Base-by-base conservation (phyloP, 2,113 vertebrate species). In the Mungos mungo region DNA sequence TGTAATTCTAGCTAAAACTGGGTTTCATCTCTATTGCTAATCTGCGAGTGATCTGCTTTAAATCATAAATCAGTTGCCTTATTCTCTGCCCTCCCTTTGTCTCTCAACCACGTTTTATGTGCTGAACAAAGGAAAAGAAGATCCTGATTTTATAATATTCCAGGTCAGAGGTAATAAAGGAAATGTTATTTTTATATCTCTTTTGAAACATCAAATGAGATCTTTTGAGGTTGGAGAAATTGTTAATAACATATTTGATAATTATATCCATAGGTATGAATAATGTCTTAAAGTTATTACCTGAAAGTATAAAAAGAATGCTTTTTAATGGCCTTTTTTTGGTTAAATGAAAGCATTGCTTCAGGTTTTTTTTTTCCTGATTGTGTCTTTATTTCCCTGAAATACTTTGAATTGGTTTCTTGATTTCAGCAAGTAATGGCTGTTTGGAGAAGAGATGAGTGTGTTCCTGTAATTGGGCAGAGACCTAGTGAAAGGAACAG, bases 381-480 rank as follows among this genome's bases (percentile, higher is more conserved):
- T 19, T 45, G 11, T 74, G 45, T 96, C 60, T 93, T 81, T 93
- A 69, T 76, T 92, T 83, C 52, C 76, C 35, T 92, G 69, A 95
- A 97, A 90, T 93, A 25, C 21, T 93, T 11, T 65, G 60, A n/a
- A 66, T 45, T 90, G 47, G 4, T 96, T 93, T 95, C 68, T 89
- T 79, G 45, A 77, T 90, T 98, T 93, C 71, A 88, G 38, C 52
- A 41, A 94, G 57, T 68, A 60, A 90, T 81, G 84, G 76, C 87
- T 96, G 16, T 92, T 96, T 87, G 90, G 60, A 95, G 87, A 83
- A 79, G 77, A 86, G 54, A 38, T 35, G 57, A 93, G 12, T 79
- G 54, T 90, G 68, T 96, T 96, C 80, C 90, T 96, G 81, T 92
- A 96, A 90, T 54, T 92, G 96, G 74, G 65, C 90, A 96, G 96